Percentiles rank a stretch among this genome's conserved stretches.
Conservation (phyloP, 2,888 invertebrate species). For the Sarcophaga rosellei region DNA sequence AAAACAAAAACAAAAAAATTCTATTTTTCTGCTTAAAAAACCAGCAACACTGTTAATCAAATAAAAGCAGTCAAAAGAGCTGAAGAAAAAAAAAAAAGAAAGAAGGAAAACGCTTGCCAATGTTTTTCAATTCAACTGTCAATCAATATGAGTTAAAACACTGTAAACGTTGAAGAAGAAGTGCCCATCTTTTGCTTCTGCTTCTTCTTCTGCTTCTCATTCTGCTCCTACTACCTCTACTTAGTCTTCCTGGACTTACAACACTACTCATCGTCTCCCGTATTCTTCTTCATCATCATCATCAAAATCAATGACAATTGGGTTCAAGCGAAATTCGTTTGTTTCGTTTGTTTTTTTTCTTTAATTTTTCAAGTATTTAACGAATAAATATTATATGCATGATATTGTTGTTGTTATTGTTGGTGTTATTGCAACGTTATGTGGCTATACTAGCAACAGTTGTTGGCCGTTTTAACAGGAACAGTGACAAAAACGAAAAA, state of each 20-base stretch:
- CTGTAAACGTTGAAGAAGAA: slow-evolving; percentile 65
- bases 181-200: slow-evolving; percentile 38
- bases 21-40: slow-evolving; percentile 26
- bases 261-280: neutral
- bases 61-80: slow-evolving; percentile 71
- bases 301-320: slow-evolving; percentile 60
- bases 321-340: slow-evolving; percentile 36
- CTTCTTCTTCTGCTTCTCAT: neutral
- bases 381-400: slow-evolving; percentile 41
- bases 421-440: slow-evolving; percentile 12
- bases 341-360: neutral
- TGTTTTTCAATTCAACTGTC: slow-evolving; percentile 80
- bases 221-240: slow-evolving; percentile 13
- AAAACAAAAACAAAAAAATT: slow-evolving; percentile 18
- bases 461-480: slow-evolving; percentile 43
- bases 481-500: slow-evolving; percentile 19
- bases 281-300: neutral
- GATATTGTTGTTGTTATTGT: slow-evolving; percentile 13
- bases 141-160: slow-evolving; percentile 78
- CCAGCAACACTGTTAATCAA: slow-evolving; percentile 71
- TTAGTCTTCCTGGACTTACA: slow-evolving; percentile 14
- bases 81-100: neutral
- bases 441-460: slow-evolving; percentile 22
- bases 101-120: slow-evolving; percentile 77
- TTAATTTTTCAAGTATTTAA: slow-evolving; percentile 17